These are phyloP conservation scores for Rynchops niger DNA, from an alignment of 2,113 vertebrate genomes.

Conservation along the genomic window DNA sequence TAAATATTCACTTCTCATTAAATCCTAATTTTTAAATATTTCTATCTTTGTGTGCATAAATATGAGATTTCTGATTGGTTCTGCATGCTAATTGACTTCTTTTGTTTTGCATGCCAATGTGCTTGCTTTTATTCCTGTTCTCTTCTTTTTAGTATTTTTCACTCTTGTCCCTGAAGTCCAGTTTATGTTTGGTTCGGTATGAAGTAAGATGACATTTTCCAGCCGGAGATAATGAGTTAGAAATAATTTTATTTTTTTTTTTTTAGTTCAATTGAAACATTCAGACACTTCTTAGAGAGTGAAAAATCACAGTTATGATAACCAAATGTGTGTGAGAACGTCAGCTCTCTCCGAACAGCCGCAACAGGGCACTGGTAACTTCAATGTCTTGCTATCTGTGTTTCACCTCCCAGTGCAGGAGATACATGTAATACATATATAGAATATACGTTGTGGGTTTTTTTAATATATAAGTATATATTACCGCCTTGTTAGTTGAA, in stretches of 20 bases:
- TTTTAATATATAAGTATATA: background rate
- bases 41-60: background rate
- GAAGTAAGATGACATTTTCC: background rate
- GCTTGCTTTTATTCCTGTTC: background rate
- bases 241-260: background rate
- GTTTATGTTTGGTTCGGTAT: background rate
- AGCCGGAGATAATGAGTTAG: background rate
- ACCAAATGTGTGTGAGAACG: fast-evolving
- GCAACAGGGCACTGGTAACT: background rate
- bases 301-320: background rate
- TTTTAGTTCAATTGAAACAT: background rate
- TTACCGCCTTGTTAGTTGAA: background rate
- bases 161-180: background rate
- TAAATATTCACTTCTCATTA: background rate
- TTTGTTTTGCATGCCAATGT: background rate
- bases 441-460: background rate
- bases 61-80: background rate
- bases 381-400: background rate
- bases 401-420: background rate
- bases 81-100: background rate
- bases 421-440: background rate
- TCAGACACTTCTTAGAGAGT: background rate
- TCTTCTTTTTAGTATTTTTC: background rate
- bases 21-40: background rate
- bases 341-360: background rate